Percentiles rank a stretch among this genome's conserved stretches.
Conservation (phyloP, 2,113 vertebrate species). For the Garra rufa region DNA sequence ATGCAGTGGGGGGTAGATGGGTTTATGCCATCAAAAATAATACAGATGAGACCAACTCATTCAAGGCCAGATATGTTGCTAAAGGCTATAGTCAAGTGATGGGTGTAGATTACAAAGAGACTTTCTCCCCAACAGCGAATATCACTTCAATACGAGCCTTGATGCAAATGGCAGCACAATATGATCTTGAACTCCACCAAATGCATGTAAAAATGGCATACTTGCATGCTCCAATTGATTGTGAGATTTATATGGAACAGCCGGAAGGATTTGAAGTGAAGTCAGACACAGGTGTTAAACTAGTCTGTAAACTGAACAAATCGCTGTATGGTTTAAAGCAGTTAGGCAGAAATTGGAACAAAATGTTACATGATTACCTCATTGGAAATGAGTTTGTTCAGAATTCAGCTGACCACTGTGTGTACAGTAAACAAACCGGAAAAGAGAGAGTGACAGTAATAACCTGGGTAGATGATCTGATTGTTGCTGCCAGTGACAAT, state of each 20-base stretch:
- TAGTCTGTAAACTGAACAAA: too few species aligned
- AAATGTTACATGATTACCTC: too few species aligned
- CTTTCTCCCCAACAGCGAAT: not conserved
- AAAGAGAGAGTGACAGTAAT: too few species aligned
- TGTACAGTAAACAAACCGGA: too few species aligned
- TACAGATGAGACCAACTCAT: not conserved
- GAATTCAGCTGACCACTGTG: too few species aligned
- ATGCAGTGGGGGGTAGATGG: not conserved
- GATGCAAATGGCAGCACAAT: not conserved
- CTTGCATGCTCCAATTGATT: slow-evolving; percentile 16
- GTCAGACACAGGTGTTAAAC: too few species aligned
- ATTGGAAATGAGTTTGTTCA: too few species aligned
- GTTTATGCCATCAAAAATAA: not conserved
- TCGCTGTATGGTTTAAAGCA: too few species aligned
- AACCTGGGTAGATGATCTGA: too few species aligned
- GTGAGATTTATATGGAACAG: not conserved
- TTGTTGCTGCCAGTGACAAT: too few species aligned
- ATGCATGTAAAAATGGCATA: slow-evolving; percentile 36
- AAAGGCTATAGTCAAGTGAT: not conserved
- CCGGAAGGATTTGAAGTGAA: too few species aligned
- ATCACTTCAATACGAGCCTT: not conserved
- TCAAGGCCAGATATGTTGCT: not conserved
- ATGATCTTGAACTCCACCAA: not conserved
- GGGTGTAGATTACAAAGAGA: not conserved
- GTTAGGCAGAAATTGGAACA: too few species aligned